A percentile compares a stretch with the other conserved stretches of the same genome.
phyloP scores from a whole-genome alignment of 2,113 vertebrate species.

The Tragelaphus strepsiceros region DNA sequence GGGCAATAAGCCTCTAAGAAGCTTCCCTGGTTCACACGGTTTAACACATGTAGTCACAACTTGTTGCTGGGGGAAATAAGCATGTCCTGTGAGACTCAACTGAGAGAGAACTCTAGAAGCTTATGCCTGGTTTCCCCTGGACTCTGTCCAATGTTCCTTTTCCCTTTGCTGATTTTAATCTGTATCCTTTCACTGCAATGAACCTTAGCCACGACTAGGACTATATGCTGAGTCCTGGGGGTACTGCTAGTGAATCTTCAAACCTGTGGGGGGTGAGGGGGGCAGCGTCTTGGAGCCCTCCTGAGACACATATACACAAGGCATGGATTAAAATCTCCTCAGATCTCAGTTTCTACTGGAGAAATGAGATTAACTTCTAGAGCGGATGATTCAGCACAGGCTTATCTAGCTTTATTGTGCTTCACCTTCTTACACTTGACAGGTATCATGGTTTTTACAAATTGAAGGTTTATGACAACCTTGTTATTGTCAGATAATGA shows the following conservation, averaged over 20 bases:
- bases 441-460: not conserved
- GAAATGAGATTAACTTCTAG: not conserved
- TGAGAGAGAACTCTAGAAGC: not conserved
- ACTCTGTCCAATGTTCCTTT: not conserved
- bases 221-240: not conserved
- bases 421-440: not conserved
- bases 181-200: not conserved
- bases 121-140: not conserved
- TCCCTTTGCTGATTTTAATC: not conserved
- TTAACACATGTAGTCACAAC: not conserved
- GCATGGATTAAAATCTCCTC: not conserved
- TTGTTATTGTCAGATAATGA: not conserved
- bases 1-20: not conserved
- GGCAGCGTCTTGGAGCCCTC: accelerated
- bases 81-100: not conserved
- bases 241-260: not conserved
- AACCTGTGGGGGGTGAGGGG: accelerated
- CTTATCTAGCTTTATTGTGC: not conserved
- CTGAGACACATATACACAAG: not conserved
- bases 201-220: not conserved
- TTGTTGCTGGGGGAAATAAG: not conserved
- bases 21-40: not conserved
- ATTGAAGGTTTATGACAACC: not conserved
- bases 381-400: not conserved
- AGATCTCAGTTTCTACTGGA: not conserved